A percentile compares a stretch with the other conserved stretches of the same genome.
Evolutionary conservation across 2,797 vertebrate species (phyloP).

Genomic region (Sebastes kiyomatsui): DNA sequence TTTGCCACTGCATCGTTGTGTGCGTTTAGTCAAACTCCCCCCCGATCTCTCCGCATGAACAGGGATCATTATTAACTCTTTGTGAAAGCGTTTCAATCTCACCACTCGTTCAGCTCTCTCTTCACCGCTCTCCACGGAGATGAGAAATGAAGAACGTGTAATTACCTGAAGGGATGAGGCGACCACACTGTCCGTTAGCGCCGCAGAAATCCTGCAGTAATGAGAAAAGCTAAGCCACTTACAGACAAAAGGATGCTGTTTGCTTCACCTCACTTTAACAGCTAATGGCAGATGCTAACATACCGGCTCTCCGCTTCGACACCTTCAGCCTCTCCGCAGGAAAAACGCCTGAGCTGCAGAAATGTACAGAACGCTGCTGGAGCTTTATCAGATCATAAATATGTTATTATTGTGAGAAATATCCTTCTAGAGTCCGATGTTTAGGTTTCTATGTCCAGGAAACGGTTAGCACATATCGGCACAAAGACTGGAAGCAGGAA

Average conservation of each 20-base stretch:
- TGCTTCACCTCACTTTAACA: conserved; percentile 51
- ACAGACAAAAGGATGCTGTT: conserved; percentile 53
- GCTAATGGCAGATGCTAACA: conserved; percentile 38
- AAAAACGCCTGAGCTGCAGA: neutral
- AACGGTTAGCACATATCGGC: neutral
- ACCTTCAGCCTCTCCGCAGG: neutral
- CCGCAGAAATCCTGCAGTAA: conserved; percentile 55
- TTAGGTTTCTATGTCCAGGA: no score
- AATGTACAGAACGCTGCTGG: neutral
- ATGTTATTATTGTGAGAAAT: neutral
- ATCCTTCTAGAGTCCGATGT: neutral
- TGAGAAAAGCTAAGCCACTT: conserved; percentile 67
- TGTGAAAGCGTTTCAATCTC: conserved; percentile 23
- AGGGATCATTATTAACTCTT: conserved; percentile 41
- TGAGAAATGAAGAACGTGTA: conserved; percentile 56
- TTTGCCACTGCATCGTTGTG: neutral
- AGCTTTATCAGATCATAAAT: neutral
- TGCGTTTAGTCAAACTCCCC: conserved; percentile 12
- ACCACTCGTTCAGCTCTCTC: conserved; percentile 6
- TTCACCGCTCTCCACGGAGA: conserved; percentile 32
- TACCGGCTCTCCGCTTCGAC: neutral
- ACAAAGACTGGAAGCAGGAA: neutral
- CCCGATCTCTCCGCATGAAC: neutral
- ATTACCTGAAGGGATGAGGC: conserved; percentile 55
- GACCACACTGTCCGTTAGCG: conserved; percentile 32